Conservation (phyloP, 2,113 vertebrate species). For the Galeopterus variegatus region DNA sequence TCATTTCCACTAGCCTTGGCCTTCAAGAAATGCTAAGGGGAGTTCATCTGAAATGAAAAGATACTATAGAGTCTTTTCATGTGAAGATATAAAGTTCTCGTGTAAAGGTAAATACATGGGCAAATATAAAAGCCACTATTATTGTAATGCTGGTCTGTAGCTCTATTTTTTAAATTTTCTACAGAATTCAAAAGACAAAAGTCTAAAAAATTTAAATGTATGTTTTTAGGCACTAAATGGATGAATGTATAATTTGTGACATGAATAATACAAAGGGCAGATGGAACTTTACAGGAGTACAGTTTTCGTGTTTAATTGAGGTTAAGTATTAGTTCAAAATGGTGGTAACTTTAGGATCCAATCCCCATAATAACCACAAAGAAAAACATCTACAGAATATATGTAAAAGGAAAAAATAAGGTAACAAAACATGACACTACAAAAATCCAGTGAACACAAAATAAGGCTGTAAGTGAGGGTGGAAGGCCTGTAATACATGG, state of each 20-base stretch:
- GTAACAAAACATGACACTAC: neutral
- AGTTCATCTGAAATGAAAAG: neutral
- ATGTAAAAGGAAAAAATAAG: neutral
- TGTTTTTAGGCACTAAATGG: neutral
- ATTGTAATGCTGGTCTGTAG: neutral
- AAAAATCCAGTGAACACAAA: neutral
- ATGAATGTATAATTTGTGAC: neutral
- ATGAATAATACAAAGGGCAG: neutral
- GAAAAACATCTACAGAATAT: neutral
- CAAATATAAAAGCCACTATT: neutral
- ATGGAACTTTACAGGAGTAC: neutral
- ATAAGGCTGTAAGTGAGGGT: neutral
- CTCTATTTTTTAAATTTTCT: neutral
- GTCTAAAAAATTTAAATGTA: neutral
- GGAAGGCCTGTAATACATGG: neutral
- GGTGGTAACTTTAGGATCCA: neutral
- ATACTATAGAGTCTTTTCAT: neutral
- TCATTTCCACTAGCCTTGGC: neutral
- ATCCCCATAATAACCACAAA: neutral
- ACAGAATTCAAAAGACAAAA: neutral
- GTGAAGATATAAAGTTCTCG: neutral
- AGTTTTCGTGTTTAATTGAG: neutral
- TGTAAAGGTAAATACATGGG: neutral
- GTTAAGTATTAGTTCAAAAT: conserved; percentile 5
- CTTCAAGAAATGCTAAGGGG: neutral